Conservation (phyloP, 37 sponge, comb jelly and placozoan genomes). For the Crambe crambe region DNA sequence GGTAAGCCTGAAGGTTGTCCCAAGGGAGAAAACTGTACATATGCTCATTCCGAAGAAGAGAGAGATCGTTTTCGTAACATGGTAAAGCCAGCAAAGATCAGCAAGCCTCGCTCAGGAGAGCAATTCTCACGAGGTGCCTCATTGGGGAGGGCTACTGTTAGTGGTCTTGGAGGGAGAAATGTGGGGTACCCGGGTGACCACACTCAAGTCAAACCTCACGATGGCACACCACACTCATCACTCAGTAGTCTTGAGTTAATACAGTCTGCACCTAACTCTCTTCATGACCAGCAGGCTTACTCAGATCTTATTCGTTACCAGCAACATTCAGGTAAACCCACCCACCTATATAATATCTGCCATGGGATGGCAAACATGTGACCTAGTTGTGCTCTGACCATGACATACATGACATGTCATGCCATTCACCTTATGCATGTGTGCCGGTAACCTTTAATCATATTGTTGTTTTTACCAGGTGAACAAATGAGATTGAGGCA, state of each 20-base stretch:
- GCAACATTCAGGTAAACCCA: not conserved
- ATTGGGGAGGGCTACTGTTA: not conserved
- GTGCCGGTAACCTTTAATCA: no score
- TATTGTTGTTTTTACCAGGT: not conserved
- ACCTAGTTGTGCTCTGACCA: no score
- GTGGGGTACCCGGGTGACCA: slow-evolving; percentile 15
- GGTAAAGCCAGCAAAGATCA: slow-evolving; percentile 1
- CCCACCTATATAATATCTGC: not conserved
- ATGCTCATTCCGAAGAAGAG: slow-evolving; percentile 88
- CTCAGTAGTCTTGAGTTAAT: not conserved
- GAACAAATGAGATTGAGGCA: not conserved
- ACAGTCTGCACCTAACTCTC: not conserved
- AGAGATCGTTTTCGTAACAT: slow-evolving; percentile 47
- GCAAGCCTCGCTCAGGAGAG: slow-evolving; percentile 15
- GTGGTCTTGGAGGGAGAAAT: not conserved
- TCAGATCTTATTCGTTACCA: not conserved
- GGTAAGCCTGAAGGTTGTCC: slow-evolving; percentile 74
- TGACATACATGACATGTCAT: no score
- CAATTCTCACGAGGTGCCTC: not conserved
- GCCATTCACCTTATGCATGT: no score
- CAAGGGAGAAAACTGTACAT: slow-evolving; percentile 83
- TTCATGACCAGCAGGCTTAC: not conserved
- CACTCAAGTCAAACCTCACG: not conserved
- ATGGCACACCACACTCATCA: not conserved
- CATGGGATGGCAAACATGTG: not conserved